Evolutionary conservation across 2,797 vertebrate genomes (phyloP), one percentile per base, ranked within the genome.

Genomic region (Graptemys geographica): DNA sequence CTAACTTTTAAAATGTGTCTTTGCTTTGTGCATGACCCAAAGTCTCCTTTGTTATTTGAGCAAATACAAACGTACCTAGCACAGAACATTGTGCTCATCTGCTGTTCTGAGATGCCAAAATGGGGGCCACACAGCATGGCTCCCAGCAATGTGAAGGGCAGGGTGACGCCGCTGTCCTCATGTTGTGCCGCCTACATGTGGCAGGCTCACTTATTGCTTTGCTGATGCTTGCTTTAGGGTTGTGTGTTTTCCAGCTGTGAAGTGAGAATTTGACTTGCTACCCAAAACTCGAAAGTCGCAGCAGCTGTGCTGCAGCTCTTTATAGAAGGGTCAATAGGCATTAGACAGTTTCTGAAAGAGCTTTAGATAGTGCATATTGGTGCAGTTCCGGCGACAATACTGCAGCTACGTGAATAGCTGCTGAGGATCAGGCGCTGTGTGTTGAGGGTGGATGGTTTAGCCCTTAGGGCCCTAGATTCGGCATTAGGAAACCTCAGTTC

Each of bases 221-320:
- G 41, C 44, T 81, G 90, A 87, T 79, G 21, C 18, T 33, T 72
- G 12, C 59, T 88, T 87, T 86, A 5, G 44, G 91, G 19, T 79
- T 74, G 10, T 2, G 2, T 3, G 55, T 86, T 83, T 72, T 87
- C 72, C 53, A 62, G 53, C 84, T 52, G 78, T 83, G n/a, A 72
- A 72, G 62, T 65, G 31, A 65, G 4, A 37, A 72, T 72, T 19
- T 69, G 65, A 8, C n/a, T 69, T 16, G n/a, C 18, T n/a, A 21
- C n/a, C n/a, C n/a, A 72, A 18, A 72, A 37, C 33, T n/a, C n/a
- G 4, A 37, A 37, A n/a, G 65, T 23, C 6, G 82, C 84, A 8
- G 0, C 33, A 5, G 0, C 3, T 2, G 8, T 0, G 0, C 3
- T 72, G 78, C 85, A 83, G 83, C 76, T 31, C 1, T 21, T 3